phyloP scores from a whole-genome alignment of 92 coral and sea anemone species.

The Palythoa caribaeorum region DNA sequence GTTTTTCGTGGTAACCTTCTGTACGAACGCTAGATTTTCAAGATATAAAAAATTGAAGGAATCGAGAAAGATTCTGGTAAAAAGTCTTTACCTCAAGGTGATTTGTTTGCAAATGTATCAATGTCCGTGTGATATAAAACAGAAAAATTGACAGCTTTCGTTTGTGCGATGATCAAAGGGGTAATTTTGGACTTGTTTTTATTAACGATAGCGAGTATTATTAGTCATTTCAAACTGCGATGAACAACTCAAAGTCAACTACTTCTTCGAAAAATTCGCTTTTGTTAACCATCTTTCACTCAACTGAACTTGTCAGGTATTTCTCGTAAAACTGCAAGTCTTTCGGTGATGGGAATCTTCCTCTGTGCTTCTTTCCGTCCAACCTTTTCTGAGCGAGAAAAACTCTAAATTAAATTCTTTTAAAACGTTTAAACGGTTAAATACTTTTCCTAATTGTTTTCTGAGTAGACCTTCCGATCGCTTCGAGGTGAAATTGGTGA shows the following conservation, averaged over 20 bases:
- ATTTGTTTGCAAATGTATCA: neutral
- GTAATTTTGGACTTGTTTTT: too few species aligned
- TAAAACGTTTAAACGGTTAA: conserved; percentile 10
- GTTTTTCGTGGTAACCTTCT: too few species aligned
- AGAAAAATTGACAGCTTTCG: neutral
- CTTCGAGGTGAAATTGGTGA: conserved; percentile 49
- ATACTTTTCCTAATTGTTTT: conserved; percentile 31
- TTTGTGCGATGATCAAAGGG: too few species aligned
- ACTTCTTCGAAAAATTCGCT: neutral
- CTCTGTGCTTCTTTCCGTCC: neutral
- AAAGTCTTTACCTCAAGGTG: neutral
- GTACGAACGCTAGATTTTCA: neutral
- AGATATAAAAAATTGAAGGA: neutral
- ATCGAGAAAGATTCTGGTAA: neutral
- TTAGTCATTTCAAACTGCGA: neutral
- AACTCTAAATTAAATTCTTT: neutral
- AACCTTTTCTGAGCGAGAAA: conserved; percentile 16
- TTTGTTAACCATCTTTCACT: neutral
- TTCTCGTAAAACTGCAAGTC: neutral
- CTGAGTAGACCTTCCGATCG: conserved; percentile 45
- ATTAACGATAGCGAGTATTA: neutral
- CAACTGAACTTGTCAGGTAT: neutral
- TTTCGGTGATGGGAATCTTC: conserved; percentile 34
- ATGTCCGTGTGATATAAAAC: too few species aligned
- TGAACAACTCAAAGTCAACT: neutral